Evolutionary conservation across 2,113 vertebrate species (phyloP), one percentile per base, ranked within the genome.

Genomic region (Eublepharis macularius): DNA sequence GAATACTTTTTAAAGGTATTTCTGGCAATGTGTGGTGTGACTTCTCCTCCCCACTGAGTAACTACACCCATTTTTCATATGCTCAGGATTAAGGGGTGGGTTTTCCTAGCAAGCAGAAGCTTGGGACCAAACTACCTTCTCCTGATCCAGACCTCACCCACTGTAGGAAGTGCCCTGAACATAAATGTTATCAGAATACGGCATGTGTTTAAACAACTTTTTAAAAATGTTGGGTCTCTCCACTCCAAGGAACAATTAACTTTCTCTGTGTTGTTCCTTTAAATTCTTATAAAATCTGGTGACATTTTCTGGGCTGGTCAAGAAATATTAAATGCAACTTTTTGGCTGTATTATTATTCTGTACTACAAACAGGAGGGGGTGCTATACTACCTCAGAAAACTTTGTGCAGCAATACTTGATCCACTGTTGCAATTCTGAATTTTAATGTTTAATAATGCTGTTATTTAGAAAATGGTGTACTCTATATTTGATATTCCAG

Each of bases 311-410:
- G 34, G 2, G 0, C 39, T 82, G 12, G 6, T 63, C 60, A 17
- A 70, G 24, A 72, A 1, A 32, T 41, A 63, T 19, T 26, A 79
- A 69, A 34, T 17, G 16, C 1, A 69, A 14, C 19, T 14, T 57
- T 45, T 45, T 85, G 65, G 24, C 43, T 86, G 12, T 36, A 65
- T 34, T 39, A 41, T 39, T 7, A 74, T 80, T 80, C 57, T 63
- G 21, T 63, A 10, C 60, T 63, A 29, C 26, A 63, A 85, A 49
- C 84, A 86, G 77, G 57, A 86, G 84, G 26, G 63, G 84, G 84
- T 86, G 84, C 84, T 65, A 74, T 74, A 41, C 36, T 26, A 32
- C 77, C 43, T 74, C 24, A 51, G 14, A 32, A 47, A 47, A 54
- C 3, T 24, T 63, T 51, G 17, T 21, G 8, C 3, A 49, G 32